Base-by-base conservation (phyloP, 2,113 vertebrate genomes). In the Nannobrachium achirus region DNA sequence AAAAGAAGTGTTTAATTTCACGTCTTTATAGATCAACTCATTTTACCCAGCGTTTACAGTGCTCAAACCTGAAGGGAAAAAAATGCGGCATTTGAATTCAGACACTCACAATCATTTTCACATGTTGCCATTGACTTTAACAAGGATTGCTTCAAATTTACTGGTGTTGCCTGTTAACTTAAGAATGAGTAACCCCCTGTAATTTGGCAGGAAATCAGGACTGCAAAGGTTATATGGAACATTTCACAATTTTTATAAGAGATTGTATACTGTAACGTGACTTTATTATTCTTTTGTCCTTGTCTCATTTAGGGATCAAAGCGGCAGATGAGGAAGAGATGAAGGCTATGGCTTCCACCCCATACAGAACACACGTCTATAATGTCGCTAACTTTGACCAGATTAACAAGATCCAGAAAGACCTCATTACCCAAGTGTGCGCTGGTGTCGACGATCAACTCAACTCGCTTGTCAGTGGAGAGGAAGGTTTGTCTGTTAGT, bases 401-500 rank as follows among this genome's bases (percentile, higher is more conserved):
- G 15, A 96, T 99, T 82, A 93, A 88, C 75, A 90, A 78, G 2
- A 90, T 99, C 71, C 96, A 98, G 85, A 93, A 86, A 60, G 87
- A 94, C 65, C 89, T 99, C 15, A 94, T 97, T 48, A 76, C 86
- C n/a, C 94, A 95, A 79, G 91, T 98, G 82, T 99, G 98, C 76
- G 91, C 93, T 0, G 93, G 92, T 2, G 94, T 98, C 1, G 96
- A 97, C 6, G 94, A 98, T 49, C 98, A 98, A 5, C 86, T 98
- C 10, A 92, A 85, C 71, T 88, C 93, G 33, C 67, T 97, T 8
- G 87, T 92, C 83, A 97, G 97, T 71, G 96, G 95, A 69, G 95
- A 96, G 51, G 96, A 98, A 97, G 94, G 97, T 98, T 74, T 93
- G 84, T 53, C 6, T 33, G 25, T 33, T 33, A n/a, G n/a, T n/a